A percentile compares a stretch with the other conserved stretches of the same genome.
These are phyloP conservation scores for Lepidochrysops patricia DNA, from an alignment of 2,888 invertebrate species.

Conservation along the genomic window DNA sequence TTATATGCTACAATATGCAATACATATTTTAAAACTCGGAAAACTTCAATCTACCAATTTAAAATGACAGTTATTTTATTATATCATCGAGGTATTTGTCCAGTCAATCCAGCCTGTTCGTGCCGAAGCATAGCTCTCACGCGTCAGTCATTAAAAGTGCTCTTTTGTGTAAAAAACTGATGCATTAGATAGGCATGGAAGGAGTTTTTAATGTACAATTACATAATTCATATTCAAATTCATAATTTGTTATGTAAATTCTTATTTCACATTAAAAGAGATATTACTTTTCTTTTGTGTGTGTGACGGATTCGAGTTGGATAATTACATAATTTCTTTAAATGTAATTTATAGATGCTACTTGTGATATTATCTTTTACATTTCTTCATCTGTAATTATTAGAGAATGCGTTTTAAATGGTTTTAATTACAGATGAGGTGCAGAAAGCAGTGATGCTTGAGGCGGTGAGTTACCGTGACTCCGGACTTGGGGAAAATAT, in stretches of 20 bases:
- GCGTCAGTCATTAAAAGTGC: too few species aligned
- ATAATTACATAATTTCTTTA: slow-evolving; percentile 24
- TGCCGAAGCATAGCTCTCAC: too few species aligned
- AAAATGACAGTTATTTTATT: too few species aligned
- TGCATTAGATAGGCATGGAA: neutral
- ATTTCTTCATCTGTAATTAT: slow-evolving; percentile 49
- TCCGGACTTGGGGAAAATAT: slow-evolving; percentile 27
- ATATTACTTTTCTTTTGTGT: slow-evolving; percentile 9
- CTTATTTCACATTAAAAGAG: neutral
- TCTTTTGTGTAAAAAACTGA: too few species aligned
- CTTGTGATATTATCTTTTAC: slow-evolving; percentile 46
- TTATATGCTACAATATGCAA: too few species aligned
- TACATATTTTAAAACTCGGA: too few species aligned
- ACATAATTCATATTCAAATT: neutral
- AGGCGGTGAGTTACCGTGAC: slow-evolving; percentile 27
- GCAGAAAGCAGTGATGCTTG: slow-evolving; percentile 44
- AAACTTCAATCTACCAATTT: too few species aligned
- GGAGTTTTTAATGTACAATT: neutral
- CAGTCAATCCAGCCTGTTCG: too few species aligned
- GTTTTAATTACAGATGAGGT: slow-evolving; percentile 62
- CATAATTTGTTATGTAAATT: slow-evolving; percentile 9
- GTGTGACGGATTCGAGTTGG: slow-evolving; percentile 9
- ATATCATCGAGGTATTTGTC: too few species aligned
- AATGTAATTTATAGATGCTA: slow-evolving; percentile 22
- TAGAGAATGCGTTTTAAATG: slow-evolving; percentile 58